These are phyloP conservation scores for Pagetopsis macropterus DNA, from an alignment of 2,797 vertebrate genomes.

Conservation along the genomic window DNA sequence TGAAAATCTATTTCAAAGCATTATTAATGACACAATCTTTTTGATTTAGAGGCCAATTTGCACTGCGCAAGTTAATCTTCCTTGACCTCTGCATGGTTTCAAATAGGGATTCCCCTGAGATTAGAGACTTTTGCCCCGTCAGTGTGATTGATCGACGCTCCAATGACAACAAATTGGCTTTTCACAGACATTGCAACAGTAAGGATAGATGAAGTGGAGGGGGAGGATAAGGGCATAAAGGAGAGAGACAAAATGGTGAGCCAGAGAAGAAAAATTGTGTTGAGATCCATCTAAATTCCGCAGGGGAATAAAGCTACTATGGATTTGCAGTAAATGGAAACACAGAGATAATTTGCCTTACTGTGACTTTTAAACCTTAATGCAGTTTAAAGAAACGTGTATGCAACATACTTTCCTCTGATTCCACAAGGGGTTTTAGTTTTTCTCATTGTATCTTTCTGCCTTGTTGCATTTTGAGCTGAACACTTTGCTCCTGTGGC, in stretches of 20 bases:
- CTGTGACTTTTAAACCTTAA: slow-evolving; percentile 46
- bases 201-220: slow-evolving; percentile 24
- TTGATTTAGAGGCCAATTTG: slow-evolving; percentile 9
- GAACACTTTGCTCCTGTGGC: slow-evolving; percentile 33
- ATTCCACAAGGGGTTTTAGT: slow-evolving; percentile 7
- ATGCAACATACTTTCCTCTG: slow-evolving; percentile 21
- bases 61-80: slow-evolving; percentile 15
- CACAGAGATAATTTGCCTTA: slow-evolving; percentile 38
- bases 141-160: slow-evolving; percentile 58
- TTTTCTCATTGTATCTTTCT: slow-evolving; percentile 25
- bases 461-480: slow-evolving; percentile 25
- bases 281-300: slow-evolving; percentile 50
- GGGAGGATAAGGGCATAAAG: slow-evolving; percentile 22
- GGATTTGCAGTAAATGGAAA: slow-evolving; percentile 56
- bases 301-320: slow-evolving; percentile 68
- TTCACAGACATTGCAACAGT: slow-evolving; percentile 53
- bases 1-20: slow-evolving; percentile 11
- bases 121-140: slow-evolving; percentile 51
- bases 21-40: neutral
- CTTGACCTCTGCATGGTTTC: slow-evolving; percentile 47
- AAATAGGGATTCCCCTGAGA: slow-evolving; percentile 50
- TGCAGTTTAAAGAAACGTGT: slow-evolving; percentile 25
- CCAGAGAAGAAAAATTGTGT: slow-evolving; percentile 54
- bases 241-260: slow-evolving; percentile 28
- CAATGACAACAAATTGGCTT: slow-evolving; percentile 68